Base-by-base conservation (phyloP, 2,797 vertebrate species). In the Coilia nasus region DNA sequence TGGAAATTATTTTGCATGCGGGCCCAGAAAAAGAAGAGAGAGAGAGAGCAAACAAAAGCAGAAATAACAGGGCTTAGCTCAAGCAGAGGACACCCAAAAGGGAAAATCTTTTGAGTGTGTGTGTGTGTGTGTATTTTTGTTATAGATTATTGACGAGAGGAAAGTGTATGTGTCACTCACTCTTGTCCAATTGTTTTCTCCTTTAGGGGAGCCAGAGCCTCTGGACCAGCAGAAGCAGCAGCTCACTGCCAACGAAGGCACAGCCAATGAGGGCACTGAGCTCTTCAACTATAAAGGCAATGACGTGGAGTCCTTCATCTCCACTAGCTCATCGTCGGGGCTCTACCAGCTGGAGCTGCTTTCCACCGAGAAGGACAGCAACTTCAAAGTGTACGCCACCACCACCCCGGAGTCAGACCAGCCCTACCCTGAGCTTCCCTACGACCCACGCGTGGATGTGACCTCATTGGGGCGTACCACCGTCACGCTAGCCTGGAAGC, bases 351-450 rank as follows among this genome's bases (percentile, higher is more conserved):
- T 99, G 91, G 97, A 99, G 89, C 93, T 99, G 46, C 94, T 99
- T 88, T 99, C 97, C 0, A 98, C 98, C 0, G 98, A 99, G 94
- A 99, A 99, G 87, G 98, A 99, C 92, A 99, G 98, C 50, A 96
- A 98, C 92, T 98, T 99, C 89, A 98, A 99, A 90, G 95, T 98
- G 21, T 99, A 99, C 1, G 97, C 97, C 86, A 98, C 97, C 89
- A 99, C 98, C 1, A 99, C 98, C 0, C 98, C 98, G 0, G 98
- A 98, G 91, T 99, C 98, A 0, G 98, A 99, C 89, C 98, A 98
- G 88, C 98, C 98, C 21, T 99, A 99, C 87, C 98, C 98, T 0
- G 97, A 98, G 89, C 90, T 99, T 86, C 98, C 98, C 9, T 98
- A 98, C 0, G 98, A 99, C 91, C 98, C 98, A 1, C 95, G 98